These are phyloP conservation scores for Heteromyza rotundicornis DNA, from an alignment of 2,888 invertebrate genomes.

Conservation along the genomic window DNA sequence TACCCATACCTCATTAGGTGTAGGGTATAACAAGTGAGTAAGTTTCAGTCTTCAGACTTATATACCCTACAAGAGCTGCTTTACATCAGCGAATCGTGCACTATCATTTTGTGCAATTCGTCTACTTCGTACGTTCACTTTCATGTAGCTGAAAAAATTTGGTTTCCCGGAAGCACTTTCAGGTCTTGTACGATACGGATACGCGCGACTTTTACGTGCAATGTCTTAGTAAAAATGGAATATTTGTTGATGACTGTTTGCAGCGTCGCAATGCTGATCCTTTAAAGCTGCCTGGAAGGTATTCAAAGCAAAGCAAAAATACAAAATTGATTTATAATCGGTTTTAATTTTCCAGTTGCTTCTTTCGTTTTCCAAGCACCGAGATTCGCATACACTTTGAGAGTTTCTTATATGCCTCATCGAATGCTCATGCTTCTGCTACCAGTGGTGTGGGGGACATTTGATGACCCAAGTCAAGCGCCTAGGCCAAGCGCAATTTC, in stretches of 20 bases:
- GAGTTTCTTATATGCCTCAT: conserved; percentile 86
- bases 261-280: conserved; percentile 93
- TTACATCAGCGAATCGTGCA: conserved; percentile 59
- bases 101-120: conserved; percentile 89
- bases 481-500: no score
- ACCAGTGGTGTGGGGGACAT: no score
- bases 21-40: no score
- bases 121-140: conserved; percentile 97
- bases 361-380: conserved; percentile 95
- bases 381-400: conserved; percentile 94
- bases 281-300: conserved; percentile 90
- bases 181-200: conserved; percentile 68
- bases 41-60: no score
- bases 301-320: no score
- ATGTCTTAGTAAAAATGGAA: conserved; percentile 97
- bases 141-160: conserved; percentile 99
- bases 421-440: no score
- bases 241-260: conserved; percentile 96
- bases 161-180: conserved; percentile 87
- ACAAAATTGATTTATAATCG: no score
- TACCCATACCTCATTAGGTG: no score
- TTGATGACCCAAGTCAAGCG: no score
- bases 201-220: conserved; percentile 91
- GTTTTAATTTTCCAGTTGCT: conserved; percentile 84
- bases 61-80: conserved; percentile 58